A percentile compares a stretch with the other conserved stretches of the same genome.
Conservation (phyloP, 2,888 invertebrate genomes). For the Caenorhabditis afra region DNA sequence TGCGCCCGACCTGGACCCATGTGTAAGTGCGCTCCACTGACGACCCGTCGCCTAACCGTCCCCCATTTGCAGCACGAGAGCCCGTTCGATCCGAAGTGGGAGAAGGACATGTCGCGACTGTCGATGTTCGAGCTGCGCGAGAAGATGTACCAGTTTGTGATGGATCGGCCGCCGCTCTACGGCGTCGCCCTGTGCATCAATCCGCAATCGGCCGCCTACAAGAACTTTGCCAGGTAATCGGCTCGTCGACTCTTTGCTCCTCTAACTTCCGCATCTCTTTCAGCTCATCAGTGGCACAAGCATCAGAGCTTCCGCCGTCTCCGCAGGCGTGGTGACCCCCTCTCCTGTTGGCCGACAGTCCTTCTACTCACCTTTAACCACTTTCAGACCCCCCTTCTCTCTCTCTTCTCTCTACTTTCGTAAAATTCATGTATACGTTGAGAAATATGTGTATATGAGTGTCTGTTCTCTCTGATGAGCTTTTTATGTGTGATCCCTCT, state of each 20-base stretch:
- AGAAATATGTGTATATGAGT: slow-evolving; percentile 26
- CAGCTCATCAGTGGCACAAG: slow-evolving; percentile 97
- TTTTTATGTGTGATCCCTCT: slow-evolving; percentile 48
- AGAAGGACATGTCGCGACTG: slow-evolving; percentile 88
- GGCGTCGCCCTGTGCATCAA: slow-evolving; percentile 99
- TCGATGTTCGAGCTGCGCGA: slow-evolving; percentile 84
- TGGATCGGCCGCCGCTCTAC: slow-evolving; percentile 92
- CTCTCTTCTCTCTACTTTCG: neutral
- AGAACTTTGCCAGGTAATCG: slow-evolving; percentile 98
- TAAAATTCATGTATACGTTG: slow-evolving; percentile 18
- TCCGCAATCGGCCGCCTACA: slow-evolving; percentile 99
- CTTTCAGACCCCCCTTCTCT: slow-evolving; percentile 31
- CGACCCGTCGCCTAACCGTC: neutral
- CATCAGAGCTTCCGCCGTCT: slow-evolving; percentile 96
- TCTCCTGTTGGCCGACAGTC: neutral
- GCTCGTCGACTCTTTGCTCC: neutral
- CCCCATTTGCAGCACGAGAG: slow-evolving; percentile 85
- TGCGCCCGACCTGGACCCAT: slow-evolving; percentile 72
- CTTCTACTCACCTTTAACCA: slow-evolving; percentile 46
- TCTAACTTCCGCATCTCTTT: slow-evolving; percentile 76
- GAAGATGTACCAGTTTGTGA: slow-evolving; percentile 98
- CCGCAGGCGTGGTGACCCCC: slow-evolving; percentile 91
- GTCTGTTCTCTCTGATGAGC: slow-evolving; percentile 27
- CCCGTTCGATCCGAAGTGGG: slow-evolving; percentile 96
- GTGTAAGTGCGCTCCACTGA: slow-evolving; percentile 59